Percentiles rank a stretch among this genome's conserved stretches.
phyloP scores from a whole-genome alignment of 1,140 invertebrate species.

The Platorchestia sp. region DNA sequence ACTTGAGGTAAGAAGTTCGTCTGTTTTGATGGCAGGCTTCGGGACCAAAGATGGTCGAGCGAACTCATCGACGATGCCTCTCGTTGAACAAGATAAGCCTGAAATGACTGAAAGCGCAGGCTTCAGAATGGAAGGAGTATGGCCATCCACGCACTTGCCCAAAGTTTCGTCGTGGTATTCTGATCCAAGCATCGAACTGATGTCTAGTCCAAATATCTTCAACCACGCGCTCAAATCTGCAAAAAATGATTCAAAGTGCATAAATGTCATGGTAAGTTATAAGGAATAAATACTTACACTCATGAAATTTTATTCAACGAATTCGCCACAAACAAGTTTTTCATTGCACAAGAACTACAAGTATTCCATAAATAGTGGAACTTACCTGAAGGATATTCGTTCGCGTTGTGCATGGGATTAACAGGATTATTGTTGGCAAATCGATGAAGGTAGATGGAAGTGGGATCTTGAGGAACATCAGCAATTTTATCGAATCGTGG shows the following conservation, averaged over 20 bases:
- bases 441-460: slow-evolving; percentile 91
- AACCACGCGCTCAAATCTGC: slow-evolving; percentile 87
- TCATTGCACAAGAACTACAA: slow-evolving; percentile 7
- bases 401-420: slow-evolving; percentile 73
- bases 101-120: slow-evolving; percentile 86
- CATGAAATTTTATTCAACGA: neutral
- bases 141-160: slow-evolving; percentile 63
- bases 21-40: slow-evolving; percentile 56
- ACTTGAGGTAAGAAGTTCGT: slow-evolving; percentile 76
- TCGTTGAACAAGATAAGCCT: slow-evolving; percentile 83
- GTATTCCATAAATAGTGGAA: slow-evolving; percentile 47
- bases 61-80: slow-evolving; percentile 62
- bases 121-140: slow-evolving; percentile 79
- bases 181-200: slow-evolving; percentile 86
- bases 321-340: neutral
- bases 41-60: slow-evolving; percentile 63
- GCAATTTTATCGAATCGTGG: slow-evolving; percentile 91
- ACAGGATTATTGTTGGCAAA: slow-evolving; percentile 94
- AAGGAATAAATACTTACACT: neutral
- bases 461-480: slow-evolving; percentile 83
- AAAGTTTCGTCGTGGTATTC: slow-evolving; percentile 76
- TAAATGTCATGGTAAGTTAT: neutral
- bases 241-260: slow-evolving; percentile 64
- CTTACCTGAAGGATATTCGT: slow-evolving; percentile 65
- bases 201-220: slow-evolving; percentile 88